Base-by-base conservation (phyloP, 2,797 vertebrate genomes). In the Pipistrellus pipistrellus region DNA sequence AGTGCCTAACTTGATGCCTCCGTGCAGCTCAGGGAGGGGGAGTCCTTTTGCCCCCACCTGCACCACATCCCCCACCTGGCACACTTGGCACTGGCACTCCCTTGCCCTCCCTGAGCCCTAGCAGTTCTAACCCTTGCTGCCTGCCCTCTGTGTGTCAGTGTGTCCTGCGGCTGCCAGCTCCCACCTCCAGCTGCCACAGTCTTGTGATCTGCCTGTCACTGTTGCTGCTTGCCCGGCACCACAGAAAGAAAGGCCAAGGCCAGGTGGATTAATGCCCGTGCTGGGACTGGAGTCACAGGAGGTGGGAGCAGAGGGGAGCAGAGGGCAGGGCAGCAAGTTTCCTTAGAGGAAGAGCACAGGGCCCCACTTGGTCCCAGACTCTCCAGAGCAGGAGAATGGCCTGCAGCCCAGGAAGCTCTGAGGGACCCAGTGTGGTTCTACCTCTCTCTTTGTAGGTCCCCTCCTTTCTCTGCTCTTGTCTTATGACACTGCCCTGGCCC, bases 201-300 rank as follows among this genome's bases (percentile, higher is more conserved):
- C 91, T 92, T 95, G 89, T 96, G 93, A 96, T 95, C 86, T 91
- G 94, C 76, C 95, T 88, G 72, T 93, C 88, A 83, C 14, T 91
- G 48, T 68, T 94, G 90, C 68, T 95, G 88, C 76, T 87, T 93
- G 75, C 62, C 95, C 69, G 90, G 78, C 95, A 86, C 57, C 73
- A 51, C 85, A 68, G 46, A 95, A 91, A 38, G 91, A n/a, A 94
- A 95, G 64, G 68, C 82, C 64, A 81, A 93, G 76, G 57, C 41
- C 48, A 80, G 76, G 95, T 91, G 76, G 86, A 90, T 64, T 44
- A 27, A 90, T 64, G 51, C 57, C 82, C 88, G 55, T 80, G 82
- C 77, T 76, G 84, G 75, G 46, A 41, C 85, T 90, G 30, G 23
- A 95, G 78, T 72, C 66, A 32, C 62, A 88, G 59, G 73, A 83